Evolutionary conservation across 2,888 invertebrate species (phyloP).

Genomic region (Stenolophus ochropezus): DNA sequence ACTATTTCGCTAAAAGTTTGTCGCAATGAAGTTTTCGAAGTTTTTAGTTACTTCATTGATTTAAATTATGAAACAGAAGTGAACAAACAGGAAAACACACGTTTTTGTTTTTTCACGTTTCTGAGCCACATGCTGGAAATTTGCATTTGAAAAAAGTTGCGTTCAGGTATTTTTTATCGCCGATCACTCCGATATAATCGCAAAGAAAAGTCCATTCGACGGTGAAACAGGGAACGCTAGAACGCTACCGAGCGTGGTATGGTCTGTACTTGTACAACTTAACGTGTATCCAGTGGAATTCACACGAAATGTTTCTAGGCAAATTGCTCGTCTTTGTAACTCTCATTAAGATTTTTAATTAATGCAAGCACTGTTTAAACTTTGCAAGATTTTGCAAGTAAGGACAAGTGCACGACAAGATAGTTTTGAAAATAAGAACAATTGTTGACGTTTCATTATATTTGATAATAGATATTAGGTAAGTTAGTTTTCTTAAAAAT

Average conservation of each 20-base stretch:
- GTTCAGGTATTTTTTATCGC: slow-evolving; percentile 21
- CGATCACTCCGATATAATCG: slow-evolving; percentile 7
- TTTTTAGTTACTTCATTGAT: no score
- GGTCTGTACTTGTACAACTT: background rate
- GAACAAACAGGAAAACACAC: background rate
- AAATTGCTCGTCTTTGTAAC: background rate
- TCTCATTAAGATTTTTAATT: slow-evolving; percentile 27
- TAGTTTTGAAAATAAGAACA: background rate
- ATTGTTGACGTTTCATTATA: no score
- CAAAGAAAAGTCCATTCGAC: slow-evolving; percentile 29
- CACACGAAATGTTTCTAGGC: slow-evolving; percentile 9
- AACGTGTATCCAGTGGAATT: background rate
- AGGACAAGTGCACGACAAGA: background rate
- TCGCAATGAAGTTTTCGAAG: no score
- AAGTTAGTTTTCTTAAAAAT: no score
- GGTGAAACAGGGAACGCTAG: background rate
- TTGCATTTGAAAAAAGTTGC: slow-evolving; percentile 28
- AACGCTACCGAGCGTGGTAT: background rate
- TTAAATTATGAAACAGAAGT: no score
- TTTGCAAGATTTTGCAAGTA: background rate
- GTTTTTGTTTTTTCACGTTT: background rate
- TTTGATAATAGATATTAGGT: no score
- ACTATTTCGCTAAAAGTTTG: no score
- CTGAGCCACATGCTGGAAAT: background rate
- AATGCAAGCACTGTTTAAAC: background rate